Conservation (phyloP, 1,140 invertebrate species). For the Lordiphosa mommai region DNA sequence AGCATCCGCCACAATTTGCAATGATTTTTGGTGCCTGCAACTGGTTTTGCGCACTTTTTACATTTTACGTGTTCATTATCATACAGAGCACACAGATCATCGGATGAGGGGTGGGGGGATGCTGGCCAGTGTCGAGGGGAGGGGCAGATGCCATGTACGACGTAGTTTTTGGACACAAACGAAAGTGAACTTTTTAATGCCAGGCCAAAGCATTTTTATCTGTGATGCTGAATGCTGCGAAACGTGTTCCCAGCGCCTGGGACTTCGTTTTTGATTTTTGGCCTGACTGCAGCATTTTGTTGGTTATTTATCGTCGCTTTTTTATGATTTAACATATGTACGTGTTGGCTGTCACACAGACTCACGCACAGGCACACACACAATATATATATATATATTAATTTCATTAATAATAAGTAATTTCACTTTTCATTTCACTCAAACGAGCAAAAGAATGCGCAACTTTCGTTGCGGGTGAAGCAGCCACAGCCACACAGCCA, state of each 20-base stretch:
- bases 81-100: constrained; percentile 44
- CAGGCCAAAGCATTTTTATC: constrained; percentile 39
- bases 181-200: constrained; percentile 75
- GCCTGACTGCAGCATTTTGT: constrained; percentile 30
- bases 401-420: constrained; percentile 78
- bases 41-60: constrained; percentile 63
- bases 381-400: constrained; percentile 67
- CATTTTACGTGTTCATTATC: constrained; percentile 71
- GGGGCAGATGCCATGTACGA: constrained; percentile 29
- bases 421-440: constrained; percentile 76
- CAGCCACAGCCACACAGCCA: neutral
- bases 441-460: constrained; percentile 52
- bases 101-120: neutral
- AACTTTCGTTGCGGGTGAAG: constrained; percentile 75
- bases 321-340: constrained; percentile 77
- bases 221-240: constrained; percentile 34
- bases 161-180: constrained; percentile 69
- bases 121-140: neutral
- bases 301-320: constrained; percentile 70
- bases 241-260: constrained; percentile 60
- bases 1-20: constrained; percentile 70
- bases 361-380: constrained; percentile 31
- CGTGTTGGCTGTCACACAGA: constrained; percentile 64
- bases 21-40: constrained; percentile 62
- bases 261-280: constrained; percentile 24